A percentile compares a stretch with the other conserved stretches of the same genome.
Conservation (phyloP, 1,140 invertebrate genomes). For the Anastrepha obliqua region DNA sequence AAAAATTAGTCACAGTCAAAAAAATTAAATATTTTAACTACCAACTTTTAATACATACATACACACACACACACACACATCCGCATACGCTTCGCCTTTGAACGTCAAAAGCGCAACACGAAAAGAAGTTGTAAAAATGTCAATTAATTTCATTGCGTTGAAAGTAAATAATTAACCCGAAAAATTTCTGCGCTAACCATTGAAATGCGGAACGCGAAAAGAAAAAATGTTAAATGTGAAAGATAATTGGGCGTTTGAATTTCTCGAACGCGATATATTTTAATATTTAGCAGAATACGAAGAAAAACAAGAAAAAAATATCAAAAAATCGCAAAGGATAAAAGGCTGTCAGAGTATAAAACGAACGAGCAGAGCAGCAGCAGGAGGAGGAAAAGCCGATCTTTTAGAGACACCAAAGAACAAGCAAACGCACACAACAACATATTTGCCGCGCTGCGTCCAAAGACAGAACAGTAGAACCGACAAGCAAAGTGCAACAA, state of each 20-base stretch:
- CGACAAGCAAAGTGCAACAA: neutral
- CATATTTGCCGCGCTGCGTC: neutral
- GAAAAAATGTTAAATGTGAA: slow-evolving; percentile 49
- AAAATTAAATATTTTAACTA: slow-evolving; percentile 9
- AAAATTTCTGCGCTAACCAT: slow-evolving; percentile 33
- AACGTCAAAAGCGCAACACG: neutral
- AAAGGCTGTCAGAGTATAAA: slow-evolving; percentile 5
- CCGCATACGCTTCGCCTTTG: neutral
- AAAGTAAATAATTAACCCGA: slow-evolving; percentile 47
- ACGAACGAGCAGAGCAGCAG: neutral
- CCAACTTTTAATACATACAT: neutral
- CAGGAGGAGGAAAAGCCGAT: neutral
- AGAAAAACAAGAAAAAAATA: neutral
- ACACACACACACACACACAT: neutral
- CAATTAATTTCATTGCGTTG: slow-evolving; percentile 31
- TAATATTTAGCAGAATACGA: slow-evolving; percentile 11
- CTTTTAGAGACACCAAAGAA: too few relatives aligned
- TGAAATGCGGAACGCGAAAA: slow-evolving; percentile 44
- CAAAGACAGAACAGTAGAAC: neutral
- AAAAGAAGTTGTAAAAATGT: slow-evolving; percentile 39
- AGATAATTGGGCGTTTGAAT: slow-evolving; percentile 52
- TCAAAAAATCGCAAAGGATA: neutral
- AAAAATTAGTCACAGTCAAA: neutral
- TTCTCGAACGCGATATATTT: slow-evolving; percentile 23
- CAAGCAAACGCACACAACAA: neutral